These are phyloP conservation scores for Phocoena phocoena DNA, from an alignment of 2,113 vertebrate genomes.

Conservation along the genomic window DNA sequence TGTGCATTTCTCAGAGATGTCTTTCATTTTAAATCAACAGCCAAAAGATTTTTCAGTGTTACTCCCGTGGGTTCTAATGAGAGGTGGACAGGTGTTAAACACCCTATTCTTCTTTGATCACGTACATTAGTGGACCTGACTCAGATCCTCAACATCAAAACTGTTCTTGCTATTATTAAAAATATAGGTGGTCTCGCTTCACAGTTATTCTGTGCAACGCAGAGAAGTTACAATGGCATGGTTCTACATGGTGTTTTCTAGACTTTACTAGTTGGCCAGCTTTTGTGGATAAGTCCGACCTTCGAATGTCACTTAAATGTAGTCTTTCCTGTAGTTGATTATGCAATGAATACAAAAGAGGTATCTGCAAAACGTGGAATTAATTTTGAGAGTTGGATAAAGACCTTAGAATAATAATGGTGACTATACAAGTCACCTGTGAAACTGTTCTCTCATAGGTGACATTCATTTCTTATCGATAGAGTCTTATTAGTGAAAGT, in stretches of 20 bases:
- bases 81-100: conserved; percentile 12
- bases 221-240: neutral
- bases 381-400: conserved; percentile 65
- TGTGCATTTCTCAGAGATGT: neutral
- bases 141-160: conserved; percentile 44
- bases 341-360: conserved; percentile 57
- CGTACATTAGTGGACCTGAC: neutral
- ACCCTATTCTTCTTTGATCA: neutral
- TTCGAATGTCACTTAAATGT: conserved; percentile 52
- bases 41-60: neutral
- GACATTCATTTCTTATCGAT: conserved; percentile 73
- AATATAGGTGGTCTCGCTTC: conserved; percentile 7
- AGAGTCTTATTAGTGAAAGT: conserved; percentile 62
- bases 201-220: neutral
- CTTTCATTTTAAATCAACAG: neutral
- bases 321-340: conserved; percentile 25
- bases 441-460: conserved; percentile 65
- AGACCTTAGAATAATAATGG: conserved; percentile 70
- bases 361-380: conserved; percentile 45
- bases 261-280: neutral
- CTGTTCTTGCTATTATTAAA: neutral
- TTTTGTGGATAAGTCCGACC: conserved; percentile 39
- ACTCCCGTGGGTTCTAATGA: neutral
- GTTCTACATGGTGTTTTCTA: neutral
- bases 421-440: conserved; percentile 70